Conservation (phyloP, 2,113 vertebrate species). For the Pelvicachromis taeniatus region DNA sequence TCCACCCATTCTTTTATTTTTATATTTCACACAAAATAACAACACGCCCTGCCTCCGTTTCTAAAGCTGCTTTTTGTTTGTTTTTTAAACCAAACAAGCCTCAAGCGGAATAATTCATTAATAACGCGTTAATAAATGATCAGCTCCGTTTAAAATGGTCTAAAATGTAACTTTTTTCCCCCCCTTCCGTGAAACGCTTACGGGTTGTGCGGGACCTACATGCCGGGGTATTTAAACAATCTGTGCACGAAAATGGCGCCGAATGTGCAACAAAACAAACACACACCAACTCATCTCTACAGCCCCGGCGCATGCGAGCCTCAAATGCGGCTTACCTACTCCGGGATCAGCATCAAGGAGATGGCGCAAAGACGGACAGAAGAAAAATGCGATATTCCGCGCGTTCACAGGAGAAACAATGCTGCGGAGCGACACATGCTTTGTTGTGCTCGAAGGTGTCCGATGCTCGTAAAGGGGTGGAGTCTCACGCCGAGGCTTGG, state of each 20-base stretch:
- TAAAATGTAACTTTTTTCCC: background rate
- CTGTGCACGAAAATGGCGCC: conserved; percentile 72
- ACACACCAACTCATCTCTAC: conserved; percentile 25
- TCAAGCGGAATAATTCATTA: background rate
- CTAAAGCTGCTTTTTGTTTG: background rate
- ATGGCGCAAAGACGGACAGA: background rate
- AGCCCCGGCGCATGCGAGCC: background rate
- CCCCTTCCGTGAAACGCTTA: background rate
- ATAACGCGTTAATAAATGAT: background rate
- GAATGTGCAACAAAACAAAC: conserved; percentile 64
- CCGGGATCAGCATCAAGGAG: conserved; percentile 44
- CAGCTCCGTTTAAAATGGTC: background rate
- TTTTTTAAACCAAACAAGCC: background rate
- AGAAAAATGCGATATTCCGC: conserved; percentile 29
- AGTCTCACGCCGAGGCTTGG: conserved; percentile 24
- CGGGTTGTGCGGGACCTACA: background rate
- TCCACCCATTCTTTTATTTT: background rate
- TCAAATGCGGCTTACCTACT: conserved; percentile 61
- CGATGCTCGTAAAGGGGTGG: conserved; percentile 73
- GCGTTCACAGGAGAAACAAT: conserved; percentile 37
- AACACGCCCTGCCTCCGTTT: background rate
- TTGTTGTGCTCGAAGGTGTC: conserved; percentile 67
- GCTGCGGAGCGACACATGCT: conserved; percentile 61
- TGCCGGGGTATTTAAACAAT: conserved; percentile 66
- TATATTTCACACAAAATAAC: background rate